A percentile compares a stretch with the other conserved stretches of the same genome.
Evolutionary conservation across 2,113 vertebrate genomes (phyloP).

Genomic region (Tauraco erythrolophus): DNA sequence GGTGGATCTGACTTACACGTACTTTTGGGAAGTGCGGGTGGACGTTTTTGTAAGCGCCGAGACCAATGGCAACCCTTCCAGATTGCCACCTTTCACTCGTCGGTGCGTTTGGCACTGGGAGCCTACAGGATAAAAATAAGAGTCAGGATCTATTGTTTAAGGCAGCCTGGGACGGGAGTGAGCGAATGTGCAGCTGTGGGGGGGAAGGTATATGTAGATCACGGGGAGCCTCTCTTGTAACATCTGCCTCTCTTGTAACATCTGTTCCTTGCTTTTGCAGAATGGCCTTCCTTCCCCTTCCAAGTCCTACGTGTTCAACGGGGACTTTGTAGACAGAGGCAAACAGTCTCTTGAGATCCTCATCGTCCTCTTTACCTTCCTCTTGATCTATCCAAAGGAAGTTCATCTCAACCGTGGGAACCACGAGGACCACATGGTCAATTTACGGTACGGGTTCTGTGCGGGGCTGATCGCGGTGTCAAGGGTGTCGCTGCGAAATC

Average conservation of each 20-base stretch:
- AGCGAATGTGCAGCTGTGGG: background rate
- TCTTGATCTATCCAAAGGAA: constrained; percentile 90
- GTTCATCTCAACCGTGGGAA: constrained; percentile 93
- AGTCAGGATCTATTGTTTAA: background rate
- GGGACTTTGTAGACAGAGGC: constrained; percentile 94
- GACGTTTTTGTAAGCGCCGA: background rate
- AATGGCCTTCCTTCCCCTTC: constrained; percentile 92
- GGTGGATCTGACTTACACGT: background rate
- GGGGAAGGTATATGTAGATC: too few species aligned
- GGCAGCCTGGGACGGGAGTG: background rate
- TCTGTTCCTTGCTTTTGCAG: constrained; percentile 62
- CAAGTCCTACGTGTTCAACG: constrained; percentile 90
- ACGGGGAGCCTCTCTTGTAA: background rate
- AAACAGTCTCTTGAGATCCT: constrained; percentile 91
- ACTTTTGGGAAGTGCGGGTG: background rate
- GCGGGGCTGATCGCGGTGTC: fast-evolving
- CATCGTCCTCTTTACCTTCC: constrained; percentile 89
- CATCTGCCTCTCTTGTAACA: background rate
- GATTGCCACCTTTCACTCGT: background rate
- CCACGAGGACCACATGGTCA: constrained; percentile 92
- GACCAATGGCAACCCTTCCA: background rate
- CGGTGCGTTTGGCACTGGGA: background rate
- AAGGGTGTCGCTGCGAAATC: background rate
- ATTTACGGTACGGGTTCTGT: constrained; percentile 82
- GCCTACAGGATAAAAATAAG: background rate